Conservation (phyloP, 2,113 vertebrate species). For the Sialia sialis region DNA sequence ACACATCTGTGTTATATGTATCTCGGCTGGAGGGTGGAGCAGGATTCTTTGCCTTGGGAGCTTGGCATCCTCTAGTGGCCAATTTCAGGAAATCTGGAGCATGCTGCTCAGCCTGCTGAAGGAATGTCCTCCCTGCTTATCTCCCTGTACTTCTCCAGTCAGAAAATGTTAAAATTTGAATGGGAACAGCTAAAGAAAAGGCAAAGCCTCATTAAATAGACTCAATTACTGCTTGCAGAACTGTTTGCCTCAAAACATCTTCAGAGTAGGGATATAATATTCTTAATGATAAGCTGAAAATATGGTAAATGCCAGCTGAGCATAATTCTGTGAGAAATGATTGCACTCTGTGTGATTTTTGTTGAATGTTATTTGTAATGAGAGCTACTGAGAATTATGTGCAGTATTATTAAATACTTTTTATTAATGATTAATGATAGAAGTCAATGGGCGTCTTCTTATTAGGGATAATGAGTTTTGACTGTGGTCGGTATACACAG, state of each 20-base stretch:
- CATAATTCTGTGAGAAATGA: not conserved
- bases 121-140: not conserved
- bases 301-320: not conserved
- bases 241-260: not conserved
- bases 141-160: not conserved
- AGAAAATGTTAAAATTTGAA: not conserved
- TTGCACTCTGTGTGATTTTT: not conserved
- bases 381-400: not conserved
- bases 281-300: not conserved
- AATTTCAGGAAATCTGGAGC: not conserved
- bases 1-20: not conserved
- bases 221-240: not conserved
- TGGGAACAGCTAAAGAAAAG: not conserved
- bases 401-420: not conserved
- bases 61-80: constrained; percentile 52
- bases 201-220: not conserved
- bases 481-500: not conserved
- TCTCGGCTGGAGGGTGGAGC: not conserved
- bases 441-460: not conserved
- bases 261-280: not conserved
- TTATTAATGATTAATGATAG: not conserved
- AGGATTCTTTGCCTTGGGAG: not conserved
- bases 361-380: not conserved
- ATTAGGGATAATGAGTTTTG: not conserved
- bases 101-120: not conserved